Conservation (phyloP, 1,140 invertebrate species). For the Tetranychus urticae region DNA sequence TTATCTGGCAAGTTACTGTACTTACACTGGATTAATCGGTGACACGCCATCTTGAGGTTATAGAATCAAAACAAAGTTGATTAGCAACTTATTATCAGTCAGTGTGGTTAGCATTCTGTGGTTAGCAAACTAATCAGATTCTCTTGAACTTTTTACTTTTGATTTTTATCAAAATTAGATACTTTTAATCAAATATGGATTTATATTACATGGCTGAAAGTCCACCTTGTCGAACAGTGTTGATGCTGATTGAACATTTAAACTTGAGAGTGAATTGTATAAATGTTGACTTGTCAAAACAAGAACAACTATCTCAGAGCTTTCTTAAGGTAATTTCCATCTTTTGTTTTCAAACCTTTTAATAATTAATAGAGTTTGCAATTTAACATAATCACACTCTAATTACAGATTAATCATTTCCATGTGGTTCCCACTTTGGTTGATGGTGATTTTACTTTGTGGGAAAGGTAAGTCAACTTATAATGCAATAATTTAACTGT, state of each 20-base stretch:
- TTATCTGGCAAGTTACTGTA: too few species aligned
- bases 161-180: too few species aligned
- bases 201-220: not conserved
- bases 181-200: not conserved
- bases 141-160: too few species aligned
- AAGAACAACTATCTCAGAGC: constrained; percentile 13
- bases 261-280: constrained; percentile 14
- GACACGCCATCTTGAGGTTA: too few species aligned
- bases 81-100: too few species aligned
- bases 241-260: constrained; percentile 10
- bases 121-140: too few species aligned
- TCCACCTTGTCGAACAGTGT: constrained; percentile 14
- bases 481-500: not conserved
- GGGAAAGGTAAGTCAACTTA: constrained; percentile 8
- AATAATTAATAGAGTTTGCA: too few species aligned
- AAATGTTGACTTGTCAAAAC: constrained; percentile 11
- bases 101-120: too few species aligned
- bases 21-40: too few species aligned
- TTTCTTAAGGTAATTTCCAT: constrained; percentile 12
- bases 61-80: too few species aligned
- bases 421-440: constrained; percentile 11
- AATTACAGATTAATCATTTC: constrained; percentile 9
- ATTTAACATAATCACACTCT: too few species aligned
- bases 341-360: too few species aligned
- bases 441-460: constrained; percentile 11